Conservation (phyloP, 2,113 vertebrate genomes). For the Halichoerus grypus region DNA sequence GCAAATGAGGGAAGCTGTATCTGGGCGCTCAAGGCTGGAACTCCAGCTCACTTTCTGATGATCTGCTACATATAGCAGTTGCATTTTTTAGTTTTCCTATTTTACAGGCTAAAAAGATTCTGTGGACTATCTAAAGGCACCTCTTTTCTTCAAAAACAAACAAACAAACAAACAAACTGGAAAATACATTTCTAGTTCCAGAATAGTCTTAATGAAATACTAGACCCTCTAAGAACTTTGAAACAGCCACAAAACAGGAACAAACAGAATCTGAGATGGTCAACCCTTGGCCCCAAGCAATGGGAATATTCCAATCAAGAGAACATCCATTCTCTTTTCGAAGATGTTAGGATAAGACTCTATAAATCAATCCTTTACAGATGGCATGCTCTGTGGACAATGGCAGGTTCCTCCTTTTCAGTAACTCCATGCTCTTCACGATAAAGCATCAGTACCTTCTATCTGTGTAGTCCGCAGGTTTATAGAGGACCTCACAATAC, state of each 20-base stretch:
- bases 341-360: background rate
- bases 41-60: background rate
- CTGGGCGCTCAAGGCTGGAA: background rate
- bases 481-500: background rate
- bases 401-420: background rate
- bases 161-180: background rate
- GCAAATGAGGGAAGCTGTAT: background rate
- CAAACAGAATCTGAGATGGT: conserved; percentile 9
- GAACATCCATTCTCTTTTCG: background rate
- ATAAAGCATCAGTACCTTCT: background rate
- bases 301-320: background rate
- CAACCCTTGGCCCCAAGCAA: background rate
- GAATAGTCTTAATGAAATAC: conserved; percentile 7
- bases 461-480: background rate
- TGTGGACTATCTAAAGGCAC: background rate
- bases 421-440: background rate
- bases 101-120: background rate
- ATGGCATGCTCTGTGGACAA: background rate
- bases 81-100: background rate
- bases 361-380: background rate
- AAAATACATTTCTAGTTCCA: background rate
- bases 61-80: background rate
- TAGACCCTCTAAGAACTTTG: background rate
- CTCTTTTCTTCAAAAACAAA: background rate
- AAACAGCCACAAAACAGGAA: background rate